Percentiles rank a stretch among this genome's conserved stretches.
Evolutionary conservation across 35 echinoderm and acorn worm genomes (phyloP).

Genomic region (Diadema setosum): DNA sequence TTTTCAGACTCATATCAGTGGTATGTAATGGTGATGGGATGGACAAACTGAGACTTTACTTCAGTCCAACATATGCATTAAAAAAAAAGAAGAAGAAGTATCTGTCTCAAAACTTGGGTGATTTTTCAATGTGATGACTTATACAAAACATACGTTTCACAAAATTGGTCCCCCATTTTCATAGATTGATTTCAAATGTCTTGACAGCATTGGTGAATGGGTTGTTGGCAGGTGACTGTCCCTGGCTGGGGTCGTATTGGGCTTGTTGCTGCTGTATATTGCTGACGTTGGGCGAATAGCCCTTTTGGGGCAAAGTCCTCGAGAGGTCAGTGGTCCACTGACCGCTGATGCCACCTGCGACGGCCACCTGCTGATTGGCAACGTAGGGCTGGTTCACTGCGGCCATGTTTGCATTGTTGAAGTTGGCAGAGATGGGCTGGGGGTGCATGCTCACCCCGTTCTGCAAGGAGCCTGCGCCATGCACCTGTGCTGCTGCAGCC

Average conservation of each 20-base stretch:
- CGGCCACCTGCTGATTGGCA: background rate
- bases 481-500: background rate
- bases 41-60: too few species aligned
- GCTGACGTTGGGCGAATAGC: background rate
- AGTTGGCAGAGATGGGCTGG: constrained; percentile 29
- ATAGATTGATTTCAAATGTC: constrained; percentile 98
- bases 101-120: too few species aligned
- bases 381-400: background rate
- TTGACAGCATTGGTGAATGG: constrained; percentile 90
- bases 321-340: constrained; percentile 84
- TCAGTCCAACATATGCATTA: too few species aligned
- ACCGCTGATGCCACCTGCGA: constrained; percentile 44
- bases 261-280: constrained; percentile 12
- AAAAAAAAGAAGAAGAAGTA: too few species aligned
- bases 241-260: constrained; percentile 49
- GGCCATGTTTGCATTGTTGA: constrained; percentile 78
- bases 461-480: background rate
- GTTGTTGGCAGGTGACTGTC: constrained; percentile 14
- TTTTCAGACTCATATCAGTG: too few species aligned
- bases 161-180: too few species aligned
- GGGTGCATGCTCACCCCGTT: constrained; percentile 14
- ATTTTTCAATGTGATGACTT: too few species aligned
- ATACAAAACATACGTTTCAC: too few species aligned
- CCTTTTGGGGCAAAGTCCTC: constrained; percentile 65
- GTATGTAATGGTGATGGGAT: too few species aligned